Conservation (phyloP, 2,113 vertebrate genomes). For the Microcebus murinus region DNA sequence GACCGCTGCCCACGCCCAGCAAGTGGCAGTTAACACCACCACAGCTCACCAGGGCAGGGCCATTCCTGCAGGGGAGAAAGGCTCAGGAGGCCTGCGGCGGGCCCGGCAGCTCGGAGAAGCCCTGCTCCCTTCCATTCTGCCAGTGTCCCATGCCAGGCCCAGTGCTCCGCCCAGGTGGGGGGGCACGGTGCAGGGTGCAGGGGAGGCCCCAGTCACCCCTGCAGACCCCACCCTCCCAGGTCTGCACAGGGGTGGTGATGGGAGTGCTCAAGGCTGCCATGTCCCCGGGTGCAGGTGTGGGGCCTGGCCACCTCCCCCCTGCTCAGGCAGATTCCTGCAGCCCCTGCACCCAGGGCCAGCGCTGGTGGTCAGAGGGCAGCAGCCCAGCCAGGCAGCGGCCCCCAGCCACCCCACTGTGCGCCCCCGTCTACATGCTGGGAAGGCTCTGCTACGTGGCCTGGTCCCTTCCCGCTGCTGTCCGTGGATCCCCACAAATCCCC, state of each 20-base stretch:
- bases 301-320: neutral
- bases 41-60: no score
- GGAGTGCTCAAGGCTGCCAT: neutral
- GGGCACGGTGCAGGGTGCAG: fast-evolving
- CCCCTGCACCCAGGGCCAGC: neutral
- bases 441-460: fast-evolving
- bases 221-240: neutral
- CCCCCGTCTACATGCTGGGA: fast-evolving
- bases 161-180: fast-evolving
- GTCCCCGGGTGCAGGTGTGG: neutral
- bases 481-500: fast-evolving
- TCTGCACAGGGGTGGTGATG: neutral
- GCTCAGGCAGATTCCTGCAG: no score
- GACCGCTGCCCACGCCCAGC: fast-evolving
- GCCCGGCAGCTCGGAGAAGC: fast-evolving
- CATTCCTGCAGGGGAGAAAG: neutral
- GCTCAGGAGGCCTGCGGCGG: fast-evolving
- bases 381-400: fast-evolving
- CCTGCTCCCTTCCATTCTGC: neutral
- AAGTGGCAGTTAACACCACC: neutral
- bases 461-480: fast-evolving
- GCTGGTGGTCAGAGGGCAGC: neutral
- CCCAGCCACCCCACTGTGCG: neutral
- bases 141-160: fast-evolving
- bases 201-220: neutral